These are phyloP conservation scores for Calliphora vomitoria DNA, from an alignment of 2,888 invertebrate genomes.

Conservation along the genomic window DNA sequence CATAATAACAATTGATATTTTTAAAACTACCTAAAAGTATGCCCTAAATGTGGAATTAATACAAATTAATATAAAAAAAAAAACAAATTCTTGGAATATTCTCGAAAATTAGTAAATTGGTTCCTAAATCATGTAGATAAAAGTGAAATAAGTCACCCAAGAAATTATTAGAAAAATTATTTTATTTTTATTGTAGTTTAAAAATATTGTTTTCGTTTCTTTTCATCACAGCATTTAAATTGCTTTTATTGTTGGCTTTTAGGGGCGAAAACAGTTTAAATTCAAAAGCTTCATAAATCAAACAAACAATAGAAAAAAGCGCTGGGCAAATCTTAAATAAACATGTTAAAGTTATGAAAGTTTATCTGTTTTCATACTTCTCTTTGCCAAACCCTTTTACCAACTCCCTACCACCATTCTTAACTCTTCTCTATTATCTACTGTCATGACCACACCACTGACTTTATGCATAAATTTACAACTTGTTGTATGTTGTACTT, in stretches of 20 bases:
- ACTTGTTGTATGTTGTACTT: conserved; percentile 65
- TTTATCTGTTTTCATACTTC: neutral
- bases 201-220: too few relatives aligned
- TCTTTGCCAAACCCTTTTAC: neutral
- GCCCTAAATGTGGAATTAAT: too few relatives aligned
- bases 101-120: too few relatives aligned
- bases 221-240: too few relatives aligned
- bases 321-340: conserved; percentile 20
- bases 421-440: conserved; percentile 45
- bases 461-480: conserved; percentile 68
- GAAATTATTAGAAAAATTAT: too few relatives aligned
- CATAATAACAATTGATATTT: neutral
- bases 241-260: neutral
- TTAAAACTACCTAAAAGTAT: too few relatives aligned
- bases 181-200: too few relatives aligned
- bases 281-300: conserved; percentile 24
- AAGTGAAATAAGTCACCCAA: too few relatives aligned
- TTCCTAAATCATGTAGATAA: too few relatives aligned
- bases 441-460: conserved; percentile 58
- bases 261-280: neutral
- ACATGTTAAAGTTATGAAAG: neutral
- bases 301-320: neutral
- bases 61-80: too few relatives aligned
- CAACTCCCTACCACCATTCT: neutral
- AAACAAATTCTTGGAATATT: too few relatives aligned